Evolutionary conservation across 1,140 invertebrate species (phyloP).

Genomic region (Tetramorium parvispinum): DNA sequence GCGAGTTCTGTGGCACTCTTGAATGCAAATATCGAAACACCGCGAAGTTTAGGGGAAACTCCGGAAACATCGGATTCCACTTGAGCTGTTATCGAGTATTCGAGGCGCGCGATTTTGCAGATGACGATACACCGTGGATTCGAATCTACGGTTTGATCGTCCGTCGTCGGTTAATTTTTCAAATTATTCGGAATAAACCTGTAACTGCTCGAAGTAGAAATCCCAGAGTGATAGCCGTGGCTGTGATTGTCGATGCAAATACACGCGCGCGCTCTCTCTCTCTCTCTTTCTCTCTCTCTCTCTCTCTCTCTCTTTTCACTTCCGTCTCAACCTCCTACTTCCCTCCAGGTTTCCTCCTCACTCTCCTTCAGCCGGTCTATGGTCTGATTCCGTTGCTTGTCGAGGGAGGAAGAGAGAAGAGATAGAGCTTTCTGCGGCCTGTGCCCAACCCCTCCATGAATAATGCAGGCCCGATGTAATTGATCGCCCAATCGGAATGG

Average conservation of each 20-base stretch:
- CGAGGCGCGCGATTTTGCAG: neutral
- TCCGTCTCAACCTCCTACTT: conserved; percentile 37
- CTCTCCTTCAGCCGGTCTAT: conserved; percentile 68
- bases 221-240: conserved; percentile 74
- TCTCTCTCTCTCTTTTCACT: conserved; percentile 29
- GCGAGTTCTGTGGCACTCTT: neutral
- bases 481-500: conserved; percentile 86
- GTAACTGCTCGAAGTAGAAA: conserved; percentile 72
- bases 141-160: conserved; percentile 11
- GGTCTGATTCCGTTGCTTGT: conserved; percentile 74
- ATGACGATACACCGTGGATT: neutral
- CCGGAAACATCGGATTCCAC: neutral
- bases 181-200: conserved; percentile 76
- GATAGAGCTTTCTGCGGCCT: conserved; percentile 83
- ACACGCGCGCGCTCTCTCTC: conserved; percentile 69
- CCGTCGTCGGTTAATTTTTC: conserved; percentile 72
- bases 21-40: conserved; percentile 22
- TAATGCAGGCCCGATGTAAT: conserved; percentile 85
- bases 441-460: conserved; percentile 83
- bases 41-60: conserved; percentile 16
- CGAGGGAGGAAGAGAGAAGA: conserved; percentile 72
- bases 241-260: conserved; percentile 82
- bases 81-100: conserved; percentile 30
- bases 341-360: conserved; percentile 45
- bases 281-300: conserved; percentile 14